A percentile compares a stretch with the other conserved stretches of the same genome.
Conservation (phyloP, 1,140 invertebrate genomes). For the Macrostomum lignano region DNA sequence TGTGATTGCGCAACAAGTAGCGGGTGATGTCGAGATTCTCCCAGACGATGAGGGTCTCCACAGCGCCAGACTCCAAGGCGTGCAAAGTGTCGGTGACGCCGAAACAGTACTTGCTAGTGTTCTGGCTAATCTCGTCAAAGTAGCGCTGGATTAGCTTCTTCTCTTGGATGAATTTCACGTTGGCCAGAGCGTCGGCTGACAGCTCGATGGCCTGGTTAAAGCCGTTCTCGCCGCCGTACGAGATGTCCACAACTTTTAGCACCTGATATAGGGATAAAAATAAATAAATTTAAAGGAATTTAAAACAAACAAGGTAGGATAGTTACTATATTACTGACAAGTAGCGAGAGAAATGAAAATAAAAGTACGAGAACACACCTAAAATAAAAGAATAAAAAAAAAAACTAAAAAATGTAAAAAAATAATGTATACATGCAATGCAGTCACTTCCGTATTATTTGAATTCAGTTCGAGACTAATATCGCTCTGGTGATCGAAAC, state of each 20-base stretch:
- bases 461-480: too few species aligned
- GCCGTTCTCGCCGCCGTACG: constrained; percentile 95
- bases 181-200: constrained; percentile 79
- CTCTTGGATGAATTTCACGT: constrained; percentile 99
- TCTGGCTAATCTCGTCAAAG: constrained; percentile 94
- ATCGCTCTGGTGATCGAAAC: too few species aligned
- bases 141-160: constrained; percentile 93
- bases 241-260: constrained; percentile 96
- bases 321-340: too few species aligned
- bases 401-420: too few species aligned
- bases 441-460: too few species aligned
- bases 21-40: constrained; percentile 85
- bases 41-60: constrained; percentile 96
- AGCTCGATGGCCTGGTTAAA: constrained; percentile 98
- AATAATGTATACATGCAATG: too few species aligned
- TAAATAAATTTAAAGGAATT: too few species aligned
- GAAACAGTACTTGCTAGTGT: constrained; percentile 96
- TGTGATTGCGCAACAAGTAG: constrained; percentile 75
- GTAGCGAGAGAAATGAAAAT: too few species aligned
- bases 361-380: too few species aligned
- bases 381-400: too few species aligned
- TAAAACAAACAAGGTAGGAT: too few species aligned
- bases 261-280: too few species aligned
- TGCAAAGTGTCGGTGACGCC: constrained; percentile 90
- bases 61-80: constrained; percentile 53